Base-by-base conservation (phyloP, 2,888 invertebrate genomes). In the Cerastoderma edule region DNA sequence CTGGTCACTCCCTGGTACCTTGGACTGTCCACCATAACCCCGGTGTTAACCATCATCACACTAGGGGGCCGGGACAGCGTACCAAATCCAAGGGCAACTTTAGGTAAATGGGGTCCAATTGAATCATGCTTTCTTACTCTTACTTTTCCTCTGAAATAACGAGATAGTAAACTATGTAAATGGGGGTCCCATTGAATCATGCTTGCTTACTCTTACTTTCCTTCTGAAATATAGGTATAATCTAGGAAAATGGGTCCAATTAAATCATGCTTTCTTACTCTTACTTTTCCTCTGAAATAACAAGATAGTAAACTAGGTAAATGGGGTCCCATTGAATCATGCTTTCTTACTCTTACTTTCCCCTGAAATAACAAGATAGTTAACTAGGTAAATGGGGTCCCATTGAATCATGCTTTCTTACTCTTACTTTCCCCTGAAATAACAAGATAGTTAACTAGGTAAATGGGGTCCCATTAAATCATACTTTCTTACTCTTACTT, bases 81-180 rank as follows among this genome's bases (percentile, higher is more conserved):
- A 60, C 53, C 54, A 39, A 78, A 57, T 16, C 78, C 78, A 5
- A 28, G 71, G 5, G 74, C 54, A 28, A 78, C 50, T 56, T 78
- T 78, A 13, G 78, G 78, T 27, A 32, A 22, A 46, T 78, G 78
- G 13, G 67, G 72, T 2, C 74, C 78, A 1, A 78, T 35, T 6
- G 78, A 78, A 28, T 68, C 78, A 8, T 57, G 46, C 27, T 78
- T 78, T 56, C 78, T 60, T 28, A 78, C 44, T 10, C n/a, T 28
- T 13, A 78, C 22, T 16, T 64, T 13, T 6, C 78, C 32, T n/a
- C 64, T 78, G 48, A 53, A 53, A 53, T 5, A 5, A 27, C 5
- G 28, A 28, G 24, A 53, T 39, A 39, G 16, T 3, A 13, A 24
- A 53, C 24, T 53, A 53, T n/a, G 4, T 53, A 13, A 6, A 39